These are phyloP conservation scores for Chironomus tepperi DNA, from an alignment of 1,140 invertebrate species.

Conservation along the genomic window DNA sequence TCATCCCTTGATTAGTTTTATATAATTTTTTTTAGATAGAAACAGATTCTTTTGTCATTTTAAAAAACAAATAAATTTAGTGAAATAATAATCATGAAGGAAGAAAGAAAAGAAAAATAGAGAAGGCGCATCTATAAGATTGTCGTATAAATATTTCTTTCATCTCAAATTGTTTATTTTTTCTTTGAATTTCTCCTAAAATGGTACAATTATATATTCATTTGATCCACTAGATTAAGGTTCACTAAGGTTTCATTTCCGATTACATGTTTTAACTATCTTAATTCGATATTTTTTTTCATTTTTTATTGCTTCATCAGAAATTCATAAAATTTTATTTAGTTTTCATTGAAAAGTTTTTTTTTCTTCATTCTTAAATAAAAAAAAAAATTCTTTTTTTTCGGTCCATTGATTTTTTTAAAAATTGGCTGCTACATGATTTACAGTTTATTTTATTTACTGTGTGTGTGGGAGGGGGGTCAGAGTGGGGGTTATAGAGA, in stretches of 20 bases:
- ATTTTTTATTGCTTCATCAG: slow-evolving; percentile 18
- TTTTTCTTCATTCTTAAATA: not conserved
- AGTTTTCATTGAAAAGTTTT: slow-evolving; percentile 4
- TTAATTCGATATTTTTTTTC: slow-evolving; percentile 16
- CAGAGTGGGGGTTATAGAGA: not conserved
- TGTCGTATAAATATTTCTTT: slow-evolving; percentile 20
- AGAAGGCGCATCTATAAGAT: slow-evolving; percentile 19
- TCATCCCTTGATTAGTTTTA: too few relatives aligned
- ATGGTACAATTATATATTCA: slow-evolving; percentile 6
- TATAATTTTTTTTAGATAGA: too few relatives aligned
- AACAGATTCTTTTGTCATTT: too few relatives aligned
- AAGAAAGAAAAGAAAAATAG: not conserved
- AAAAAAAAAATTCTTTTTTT: not conserved
- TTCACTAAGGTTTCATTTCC: slow-evolving; percentile 17
- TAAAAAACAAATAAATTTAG: too few relatives aligned
- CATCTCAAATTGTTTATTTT: not conserved
- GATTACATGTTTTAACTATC: not conserved
- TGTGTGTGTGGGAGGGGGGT: too few relatives aligned
- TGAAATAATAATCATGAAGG: not conserved
- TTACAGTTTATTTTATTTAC: not conserved
- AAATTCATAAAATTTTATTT: not conserved
- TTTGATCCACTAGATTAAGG: slow-evolving; percentile 22
- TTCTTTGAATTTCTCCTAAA: not conserved
- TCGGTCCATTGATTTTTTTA: slow-evolving; percentile 9
- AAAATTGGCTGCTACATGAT: not conserved